phyloP scores from a whole-genome alignment of 2,888 invertebrate genomes.

The Scaptomyza polygonia region DNA sequence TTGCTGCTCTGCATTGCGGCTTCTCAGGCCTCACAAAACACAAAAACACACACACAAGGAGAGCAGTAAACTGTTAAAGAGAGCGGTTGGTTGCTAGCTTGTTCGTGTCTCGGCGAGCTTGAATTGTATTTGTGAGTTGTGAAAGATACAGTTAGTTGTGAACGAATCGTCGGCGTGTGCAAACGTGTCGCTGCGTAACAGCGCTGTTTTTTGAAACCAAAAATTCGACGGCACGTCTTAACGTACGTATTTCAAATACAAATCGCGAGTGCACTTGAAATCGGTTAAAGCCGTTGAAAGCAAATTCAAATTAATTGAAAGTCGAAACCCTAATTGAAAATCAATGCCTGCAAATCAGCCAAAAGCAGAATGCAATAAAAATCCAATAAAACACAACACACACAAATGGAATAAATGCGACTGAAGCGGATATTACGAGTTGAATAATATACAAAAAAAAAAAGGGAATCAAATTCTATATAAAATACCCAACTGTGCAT shows the following conservation, averaged over 20 bases:
- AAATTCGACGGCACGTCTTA: conserved; percentile 44
- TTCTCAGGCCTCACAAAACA: conserved; percentile 4
- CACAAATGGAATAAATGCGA: conserved; percentile 15
- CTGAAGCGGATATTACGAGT: conserved; percentile 13
- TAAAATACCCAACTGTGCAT: conserved; percentile 16
- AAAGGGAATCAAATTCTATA: conserved; percentile 27
- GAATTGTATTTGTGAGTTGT: conserved; percentile 33
- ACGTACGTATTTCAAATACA: conserved; percentile 46
- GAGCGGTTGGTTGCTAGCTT: neutral
- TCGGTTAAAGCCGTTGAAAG: conserved; percentile 32
- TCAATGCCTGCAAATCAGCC: conserved; percentile 10
- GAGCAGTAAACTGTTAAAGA: neutral
- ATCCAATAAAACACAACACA: too few relatives aligned
- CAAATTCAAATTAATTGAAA: conserved; percentile 44
- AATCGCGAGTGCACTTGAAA: conserved; percentile 48
- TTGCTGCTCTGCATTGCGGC: conserved; percentile 9
- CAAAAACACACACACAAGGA: conserved; percentile 1
- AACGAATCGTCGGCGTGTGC: conserved; percentile 55
- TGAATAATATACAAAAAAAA: neutral
- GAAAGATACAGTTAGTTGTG: conserved; percentile 59
- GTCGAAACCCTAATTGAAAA: conserved; percentile 21
- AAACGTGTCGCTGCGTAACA: conserved; percentile 49
- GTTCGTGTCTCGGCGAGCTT: conserved; percentile 10
- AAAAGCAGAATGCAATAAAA: conserved; percentile 24
- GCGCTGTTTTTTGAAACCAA: conserved; percentile 24